These are phyloP conservation scores for Numida meleagris DNA, from an alignment of 2,113 vertebrate genomes.

Conservation along the genomic window DNA sequence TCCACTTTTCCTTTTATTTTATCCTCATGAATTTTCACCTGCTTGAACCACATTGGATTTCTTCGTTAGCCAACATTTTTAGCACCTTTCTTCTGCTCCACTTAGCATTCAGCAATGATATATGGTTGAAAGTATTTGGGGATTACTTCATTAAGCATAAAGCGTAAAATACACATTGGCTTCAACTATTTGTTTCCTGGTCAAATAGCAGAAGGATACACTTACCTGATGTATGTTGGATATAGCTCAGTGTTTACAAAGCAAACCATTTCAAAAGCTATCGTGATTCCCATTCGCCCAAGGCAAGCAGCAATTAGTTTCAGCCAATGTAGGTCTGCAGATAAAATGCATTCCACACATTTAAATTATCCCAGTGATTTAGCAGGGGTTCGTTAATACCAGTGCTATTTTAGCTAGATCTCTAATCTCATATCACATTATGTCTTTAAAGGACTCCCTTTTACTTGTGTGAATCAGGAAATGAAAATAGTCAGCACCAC, in stretches of 20 bases:
- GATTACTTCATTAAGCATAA: background rate
- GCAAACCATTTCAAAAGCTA: conserved; percentile 91
- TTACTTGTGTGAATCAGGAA: background rate
- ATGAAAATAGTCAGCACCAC: rapidly evolving
- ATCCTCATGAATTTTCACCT: background rate
- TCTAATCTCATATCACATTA: background rate
- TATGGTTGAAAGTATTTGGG: background rate
- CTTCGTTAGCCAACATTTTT: background rate
- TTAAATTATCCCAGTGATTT: background rate
- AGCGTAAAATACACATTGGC: rapidly evolving
- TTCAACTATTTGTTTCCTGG: background rate
- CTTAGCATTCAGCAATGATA: background rate
- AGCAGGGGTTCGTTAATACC: background rate
- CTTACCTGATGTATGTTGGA: conserved; percentile 91
- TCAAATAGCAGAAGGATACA: background rate
- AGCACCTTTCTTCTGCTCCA: background rate
- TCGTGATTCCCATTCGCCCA: conserved; percentile 90
- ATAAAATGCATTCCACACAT: background rate
- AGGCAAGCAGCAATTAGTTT: conserved; percentile 82
- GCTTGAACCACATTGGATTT: background rate
- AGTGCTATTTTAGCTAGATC: background rate
- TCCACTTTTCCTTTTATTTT: background rate
- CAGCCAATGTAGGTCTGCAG: conserved; percentile 85
- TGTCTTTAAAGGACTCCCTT: background rate
- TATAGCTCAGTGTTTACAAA: conserved; percentile 92